Conservation (phyloP, 2,888 invertebrate genomes). For the Zhuqinia jingwanae region DNA sequence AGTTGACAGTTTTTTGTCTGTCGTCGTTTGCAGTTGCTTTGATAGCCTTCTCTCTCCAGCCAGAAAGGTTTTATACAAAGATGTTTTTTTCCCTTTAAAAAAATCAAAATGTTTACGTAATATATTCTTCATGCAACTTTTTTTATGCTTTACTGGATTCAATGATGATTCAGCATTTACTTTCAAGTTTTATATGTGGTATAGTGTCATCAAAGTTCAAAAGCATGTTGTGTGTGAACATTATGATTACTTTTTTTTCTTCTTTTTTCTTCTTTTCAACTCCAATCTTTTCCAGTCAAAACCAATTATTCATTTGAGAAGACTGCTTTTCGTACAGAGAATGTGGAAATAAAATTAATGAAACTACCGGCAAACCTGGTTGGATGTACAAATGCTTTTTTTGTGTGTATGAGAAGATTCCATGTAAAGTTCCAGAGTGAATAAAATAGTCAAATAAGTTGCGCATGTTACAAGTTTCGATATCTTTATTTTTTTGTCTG, state of each 20-base stretch:
- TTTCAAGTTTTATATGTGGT: conserved; percentile 14
- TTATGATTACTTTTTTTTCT: conserved; percentile 50
- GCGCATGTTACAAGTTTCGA: conserved; percentile 7
- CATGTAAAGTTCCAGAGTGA: no score
- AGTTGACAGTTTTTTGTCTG: conserved; percentile 4
- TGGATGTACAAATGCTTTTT: no score
- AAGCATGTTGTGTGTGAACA: conserved; percentile 41
- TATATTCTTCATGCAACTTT: neutral
- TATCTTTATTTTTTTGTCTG: conserved; percentile 40
- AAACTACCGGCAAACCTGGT: conserved; percentile 2
- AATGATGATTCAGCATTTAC: conserved; percentile 3
- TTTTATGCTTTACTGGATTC: neutral
- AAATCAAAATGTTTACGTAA: conserved; percentile 14
- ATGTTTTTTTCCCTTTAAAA: neutral
- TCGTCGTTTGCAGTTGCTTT: neutral
- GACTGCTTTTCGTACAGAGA: neutral
- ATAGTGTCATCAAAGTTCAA: conserved; percentile 60
- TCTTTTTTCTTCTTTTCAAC: conserved; percentile 2
- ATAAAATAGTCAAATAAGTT: neutral
- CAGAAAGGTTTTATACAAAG: neutral
- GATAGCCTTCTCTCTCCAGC: neutral
- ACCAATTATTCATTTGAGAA: conserved; percentile 42
- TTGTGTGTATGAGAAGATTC: no score
- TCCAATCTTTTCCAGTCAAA: conserved; percentile 52
- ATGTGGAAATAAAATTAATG: neutral